Percentiles rank a stretch among this genome's conserved stretches.
Evolutionary conservation across 2,888 invertebrate species (phyloP).

Genomic region (Resseliella maxima): DNA sequence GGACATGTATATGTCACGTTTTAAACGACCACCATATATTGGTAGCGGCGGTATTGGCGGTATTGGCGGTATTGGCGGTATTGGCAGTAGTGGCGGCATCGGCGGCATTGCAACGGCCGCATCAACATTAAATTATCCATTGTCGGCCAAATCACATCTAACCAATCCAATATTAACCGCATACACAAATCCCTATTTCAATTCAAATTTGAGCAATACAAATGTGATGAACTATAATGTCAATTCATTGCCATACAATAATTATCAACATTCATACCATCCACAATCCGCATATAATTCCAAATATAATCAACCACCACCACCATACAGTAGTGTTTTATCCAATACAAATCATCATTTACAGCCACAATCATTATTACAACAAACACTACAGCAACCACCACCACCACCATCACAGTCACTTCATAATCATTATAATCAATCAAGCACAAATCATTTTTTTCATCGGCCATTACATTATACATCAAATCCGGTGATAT

Average conservation of each 20-base stretch:
- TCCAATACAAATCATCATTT: conserved; percentile 14
- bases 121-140: not conserved
- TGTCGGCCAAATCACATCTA: not conserved
- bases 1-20: conserved; percentile 59
- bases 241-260: conserved; percentile 37
- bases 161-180: conserved; percentile 40
- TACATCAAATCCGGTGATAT: conserved; percentile 62
- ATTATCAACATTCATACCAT: not conserved
- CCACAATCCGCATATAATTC: not conserved
- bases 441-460: conserved; percentile 52
- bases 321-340: conserved; percentile 55
- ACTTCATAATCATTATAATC: no score
- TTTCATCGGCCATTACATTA: conserved; percentile 58
- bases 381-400: no score
- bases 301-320: conserved; percentile 49
- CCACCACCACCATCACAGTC: no score
- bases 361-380: no score
- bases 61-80: not conserved
- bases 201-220: not conserved
- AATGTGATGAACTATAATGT: not conserved
- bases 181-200: conserved; percentile 43
- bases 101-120: not conserved
- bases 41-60: not conserved
- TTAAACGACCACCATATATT: conserved; percentile 62
- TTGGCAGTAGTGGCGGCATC: not conserved